Evolutionary conservation across 2,797 vertebrate species (phyloP).

Genomic region (Amazona ochrocephala): DNA sequence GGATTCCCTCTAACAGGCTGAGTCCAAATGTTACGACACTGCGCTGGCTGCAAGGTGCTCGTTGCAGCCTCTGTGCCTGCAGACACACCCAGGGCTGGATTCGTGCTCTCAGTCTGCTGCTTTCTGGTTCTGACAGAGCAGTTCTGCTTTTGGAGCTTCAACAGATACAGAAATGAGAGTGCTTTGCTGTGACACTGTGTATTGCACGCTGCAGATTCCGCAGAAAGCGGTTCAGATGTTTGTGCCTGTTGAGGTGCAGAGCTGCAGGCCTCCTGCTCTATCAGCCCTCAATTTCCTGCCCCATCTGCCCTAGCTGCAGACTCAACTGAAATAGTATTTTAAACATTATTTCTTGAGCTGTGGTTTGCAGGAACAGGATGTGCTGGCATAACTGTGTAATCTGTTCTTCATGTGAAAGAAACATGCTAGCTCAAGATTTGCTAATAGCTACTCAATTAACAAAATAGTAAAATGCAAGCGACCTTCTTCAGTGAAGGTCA

Average conservation of each 20-base stretch:
- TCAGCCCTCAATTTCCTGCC: conserved; percentile 1
- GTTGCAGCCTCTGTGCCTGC: neutral
- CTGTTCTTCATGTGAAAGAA: conserved; percentile 34
- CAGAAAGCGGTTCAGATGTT: neutral
- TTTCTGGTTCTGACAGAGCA: conserved; percentile 7
- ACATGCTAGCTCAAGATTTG: neutral
- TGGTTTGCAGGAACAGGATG: conserved; percentile 52
- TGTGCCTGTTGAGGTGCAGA: neutral
- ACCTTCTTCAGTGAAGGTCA: neutral
- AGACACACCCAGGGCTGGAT: neutral
- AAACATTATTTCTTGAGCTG: conserved; percentile 22
- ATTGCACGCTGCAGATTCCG: fast-evolving
- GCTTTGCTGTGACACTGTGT: neutral
- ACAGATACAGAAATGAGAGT: neutral
- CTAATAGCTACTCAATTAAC: conserved; percentile 13
- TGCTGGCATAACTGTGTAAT: conserved; percentile 44
- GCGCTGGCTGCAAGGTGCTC: neutral
- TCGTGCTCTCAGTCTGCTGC: neutral
- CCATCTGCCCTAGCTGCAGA: neutral
- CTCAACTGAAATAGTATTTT: conserved; percentile 37
- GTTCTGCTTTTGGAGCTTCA: neutral
- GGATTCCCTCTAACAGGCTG: neutral
- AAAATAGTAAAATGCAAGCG: neutral
- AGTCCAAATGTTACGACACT: neutral
- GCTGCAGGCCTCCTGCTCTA: neutral